Conservation (phyloP, 1,140 invertebrate species). For the Oreohelix idahoensis region DNA sequence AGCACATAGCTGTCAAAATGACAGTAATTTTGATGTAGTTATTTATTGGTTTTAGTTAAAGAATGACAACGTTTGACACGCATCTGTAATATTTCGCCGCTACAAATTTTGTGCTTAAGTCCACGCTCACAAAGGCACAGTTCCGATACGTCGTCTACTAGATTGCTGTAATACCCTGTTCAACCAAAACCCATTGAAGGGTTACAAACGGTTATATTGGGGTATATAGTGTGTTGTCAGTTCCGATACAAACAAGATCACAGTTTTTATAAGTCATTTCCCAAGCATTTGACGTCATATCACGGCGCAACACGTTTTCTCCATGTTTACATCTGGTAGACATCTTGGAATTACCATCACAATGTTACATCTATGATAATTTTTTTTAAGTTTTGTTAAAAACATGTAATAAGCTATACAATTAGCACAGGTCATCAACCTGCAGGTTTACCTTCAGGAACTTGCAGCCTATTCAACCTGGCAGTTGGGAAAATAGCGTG, state of each 20-base stretch:
- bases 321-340: conserved; percentile 9
- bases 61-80: too few relatives aligned
- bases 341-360: conserved; percentile 16
- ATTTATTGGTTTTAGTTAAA: too few relatives aligned
- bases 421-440: conserved; percentile 25
- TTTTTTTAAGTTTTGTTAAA: background rate
- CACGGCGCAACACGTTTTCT: conserved; percentile 24
- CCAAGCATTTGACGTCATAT: conserved; percentile 32
- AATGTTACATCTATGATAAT: background rate
- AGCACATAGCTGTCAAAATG: too few relatives aligned
- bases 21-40: too few relatives aligned
- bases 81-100: too few relatives aligned
- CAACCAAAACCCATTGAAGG: too few relatives aligned
- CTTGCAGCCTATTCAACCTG: conserved; percentile 34
- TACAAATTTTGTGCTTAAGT: too few relatives aligned
- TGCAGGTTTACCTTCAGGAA: background rate
- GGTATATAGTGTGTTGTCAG: too few relatives aligned
- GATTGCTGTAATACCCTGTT: too few relatives aligned
- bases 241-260: background rate
- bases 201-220: too few relatives aligned
- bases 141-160: too few relatives aligned
- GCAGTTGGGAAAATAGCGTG: conserved; percentile 33
- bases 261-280: conserved; percentile 21
- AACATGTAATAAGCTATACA: background rate
- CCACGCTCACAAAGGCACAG: too few relatives aligned